Evolutionary conservation across 2,888 invertebrate genomes (phyloP).

Genomic region (Hirtodrosophila histrioides): DNA sequence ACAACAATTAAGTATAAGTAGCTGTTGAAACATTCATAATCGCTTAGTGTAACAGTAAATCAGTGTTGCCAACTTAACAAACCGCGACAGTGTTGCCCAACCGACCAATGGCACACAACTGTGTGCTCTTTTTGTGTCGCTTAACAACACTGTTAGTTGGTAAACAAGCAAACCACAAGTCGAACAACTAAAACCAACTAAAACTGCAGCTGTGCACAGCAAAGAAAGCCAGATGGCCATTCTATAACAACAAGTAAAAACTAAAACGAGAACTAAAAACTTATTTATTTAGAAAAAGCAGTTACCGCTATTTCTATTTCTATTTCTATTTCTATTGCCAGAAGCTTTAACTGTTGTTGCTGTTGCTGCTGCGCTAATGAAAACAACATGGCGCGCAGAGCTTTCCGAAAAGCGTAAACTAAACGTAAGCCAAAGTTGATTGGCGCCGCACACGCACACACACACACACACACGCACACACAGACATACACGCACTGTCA

Average conservation of each 20-base stretch:
- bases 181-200: constrained; percentile 44
- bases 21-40: constrained; percentile 36
- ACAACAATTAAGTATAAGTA: constrained; percentile 33
- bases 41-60: constrained; percentile 22
- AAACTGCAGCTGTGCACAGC: constrained; percentile 46
- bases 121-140: constrained; percentile 10
- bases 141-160: constrained; percentile 38
- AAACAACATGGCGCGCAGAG: constrained; percentile 71
- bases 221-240: no score
- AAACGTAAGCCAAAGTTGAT: constrained; percentile 78
- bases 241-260: constrained; percentile 8
- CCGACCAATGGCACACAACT: constrained; percentile 36
- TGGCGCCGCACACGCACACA: constrained; percentile 62
- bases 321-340: constrained; percentile 42
- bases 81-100: constrained; percentile 27
- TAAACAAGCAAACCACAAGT: constrained; percentile 52
- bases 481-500: constrained; percentile 9
- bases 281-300: constrained; percentile 73
- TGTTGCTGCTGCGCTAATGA: constrained; percentile 60
- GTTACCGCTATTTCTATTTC: constrained; percentile 44
- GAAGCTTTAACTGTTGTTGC: constrained; percentile 36
- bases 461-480: constrained; percentile 12
- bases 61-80: constrained; percentile 19
- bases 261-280: constrained; percentile 50
- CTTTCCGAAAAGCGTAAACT: constrained; percentile 67